Conservation (phyloP, 2,888 invertebrate species). For the Aromia moschata region DNA sequence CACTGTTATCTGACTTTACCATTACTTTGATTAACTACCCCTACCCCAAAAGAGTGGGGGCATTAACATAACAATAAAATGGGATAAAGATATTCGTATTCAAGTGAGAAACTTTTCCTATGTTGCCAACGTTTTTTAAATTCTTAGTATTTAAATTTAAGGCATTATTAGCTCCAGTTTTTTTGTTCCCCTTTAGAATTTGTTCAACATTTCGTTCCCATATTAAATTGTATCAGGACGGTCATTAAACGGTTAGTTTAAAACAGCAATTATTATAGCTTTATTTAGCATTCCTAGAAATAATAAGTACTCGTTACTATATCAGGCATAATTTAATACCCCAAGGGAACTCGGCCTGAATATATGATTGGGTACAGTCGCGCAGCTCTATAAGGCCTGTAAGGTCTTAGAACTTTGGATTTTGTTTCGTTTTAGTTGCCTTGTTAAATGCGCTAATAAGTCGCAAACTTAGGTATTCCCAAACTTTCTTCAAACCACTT, state of each 20-base stretch:
- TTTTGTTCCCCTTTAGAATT: neutral
- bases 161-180: neutral
- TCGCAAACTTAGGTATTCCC: too few relatives aligned
- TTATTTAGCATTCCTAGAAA: slow-evolving; percentile 16
- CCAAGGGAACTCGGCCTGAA: neutral
- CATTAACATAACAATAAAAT: too few relatives aligned
- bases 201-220: neutral
- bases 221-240: neutral
- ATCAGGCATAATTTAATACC: slow-evolving; percentile 1
- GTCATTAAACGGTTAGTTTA: slow-evolving; percentile 8
- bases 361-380: neutral
- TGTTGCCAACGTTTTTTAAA: too few relatives aligned
- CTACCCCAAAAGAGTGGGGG: too few relatives aligned
- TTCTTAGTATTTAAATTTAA: too few relatives aligned
- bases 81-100: too few relatives aligned
- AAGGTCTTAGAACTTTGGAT: neutral
- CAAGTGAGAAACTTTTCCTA: too few relatives aligned
- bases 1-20: too few relatives aligned
- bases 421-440: too few relatives aligned
- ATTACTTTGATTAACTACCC: too few relatives aligned
- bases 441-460: too few relatives aligned
- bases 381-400: neutral
- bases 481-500: too few relatives aligned
- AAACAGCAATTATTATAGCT: slow-evolving; percentile 11
- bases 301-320: slow-evolving; percentile 14